Percentiles rank a stretch among this genome's conserved stretches.
These are phyloP conservation scores for Drosophila acutilabella DNA, from an alignment of 2,888 invertebrate species.

Conservation along the genomic window DNA sequence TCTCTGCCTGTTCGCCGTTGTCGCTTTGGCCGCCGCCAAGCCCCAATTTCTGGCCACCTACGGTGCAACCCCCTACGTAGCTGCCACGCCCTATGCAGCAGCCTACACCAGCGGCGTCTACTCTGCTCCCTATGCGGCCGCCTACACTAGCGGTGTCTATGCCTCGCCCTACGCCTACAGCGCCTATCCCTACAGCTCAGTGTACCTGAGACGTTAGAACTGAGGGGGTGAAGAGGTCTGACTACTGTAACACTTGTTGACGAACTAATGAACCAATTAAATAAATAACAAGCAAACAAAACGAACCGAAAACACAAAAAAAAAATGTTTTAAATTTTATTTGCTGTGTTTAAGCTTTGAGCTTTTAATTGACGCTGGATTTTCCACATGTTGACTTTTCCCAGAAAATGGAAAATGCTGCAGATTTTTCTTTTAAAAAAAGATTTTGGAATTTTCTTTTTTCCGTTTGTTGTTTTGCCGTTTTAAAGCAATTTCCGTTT, in stretches of 20 bases:
- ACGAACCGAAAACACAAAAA: slow-evolving; percentile 35
- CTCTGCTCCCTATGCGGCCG: slow-evolving; percentile 76
- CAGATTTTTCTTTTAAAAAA: slow-evolving; percentile 54
- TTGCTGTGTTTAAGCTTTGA: slow-evolving; percentile 42
- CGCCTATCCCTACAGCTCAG: slow-evolving; percentile 73
- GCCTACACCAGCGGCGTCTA: slow-evolving; percentile 73
- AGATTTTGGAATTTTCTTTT: slow-evolving; percentile 32
- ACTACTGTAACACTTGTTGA: slow-evolving; percentile 54
- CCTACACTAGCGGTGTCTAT: slow-evolving; percentile 70
- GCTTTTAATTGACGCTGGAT: slow-evolving; percentile 25
- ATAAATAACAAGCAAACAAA: slow-evolving; percentile 22
- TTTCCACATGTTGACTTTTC: slow-evolving; percentile 6
- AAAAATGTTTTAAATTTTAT: slow-evolving; percentile 35
- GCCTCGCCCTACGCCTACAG: slow-evolving; percentile 80
- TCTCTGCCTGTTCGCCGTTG: slow-evolving; percentile 75
- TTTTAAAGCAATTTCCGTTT: slow-evolving; percentile 66
- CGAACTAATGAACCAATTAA: slow-evolving; percentile 48
- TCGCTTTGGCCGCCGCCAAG: slow-evolving; percentile 75
- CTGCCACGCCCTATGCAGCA: slow-evolving; percentile 73
- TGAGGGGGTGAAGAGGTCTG: neutral
- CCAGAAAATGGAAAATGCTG: slow-evolving; percentile 16
- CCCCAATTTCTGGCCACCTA: slow-evolving; percentile 75
- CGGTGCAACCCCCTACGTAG: slow-evolving; percentile 72
- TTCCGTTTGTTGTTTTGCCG: slow-evolving; percentile 27
- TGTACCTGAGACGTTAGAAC: slow-evolving; percentile 57